A percentile compares a stretch with the other conserved stretches of the same genome.
phyloP scores from a whole-genome alignment of 2,888 invertebrate species.

The Dasypogon diadema region DNA sequence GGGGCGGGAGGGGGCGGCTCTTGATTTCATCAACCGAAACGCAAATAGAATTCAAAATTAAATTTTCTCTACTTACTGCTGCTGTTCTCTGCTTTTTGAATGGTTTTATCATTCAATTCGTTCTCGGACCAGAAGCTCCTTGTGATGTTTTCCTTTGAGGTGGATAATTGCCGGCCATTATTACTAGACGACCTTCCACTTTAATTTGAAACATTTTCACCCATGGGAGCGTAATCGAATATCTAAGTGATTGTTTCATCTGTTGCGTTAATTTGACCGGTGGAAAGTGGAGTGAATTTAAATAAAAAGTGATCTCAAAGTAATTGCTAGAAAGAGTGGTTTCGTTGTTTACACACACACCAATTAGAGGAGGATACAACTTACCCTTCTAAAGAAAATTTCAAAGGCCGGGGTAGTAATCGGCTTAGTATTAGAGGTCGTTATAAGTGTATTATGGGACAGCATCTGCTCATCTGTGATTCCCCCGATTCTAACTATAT shows the following conservation, averaged over 20 bases:
- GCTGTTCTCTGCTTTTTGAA: not conserved
- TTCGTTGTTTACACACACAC: too few relatives aligned
- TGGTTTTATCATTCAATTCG: slow-evolving; percentile 36
- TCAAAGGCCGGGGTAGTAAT: too few relatives aligned
- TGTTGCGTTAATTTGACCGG: not conserved
- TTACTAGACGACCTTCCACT: not conserved
- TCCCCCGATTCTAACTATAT: too few relatives aligned
- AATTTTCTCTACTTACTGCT: slow-evolving; percentile 16
- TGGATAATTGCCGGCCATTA: slow-evolving; percentile 1
- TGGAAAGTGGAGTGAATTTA: not conserved
- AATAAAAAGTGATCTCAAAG: too few relatives aligned
- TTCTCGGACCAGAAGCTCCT: slow-evolving; percentile 9
- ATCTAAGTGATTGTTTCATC: not conserved
- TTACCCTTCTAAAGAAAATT: too few relatives aligned
- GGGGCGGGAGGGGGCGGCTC: slow-evolving; percentile 11
- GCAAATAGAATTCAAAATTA: slow-evolving; percentile 49
- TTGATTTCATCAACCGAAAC: slow-evolving; percentile 47
- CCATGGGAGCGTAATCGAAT: too few relatives aligned
- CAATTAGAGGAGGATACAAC: too few relatives aligned
- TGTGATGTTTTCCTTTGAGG: slow-evolving; percentile 19
- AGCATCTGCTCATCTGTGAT: too few relatives aligned
- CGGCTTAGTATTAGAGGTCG: too few relatives aligned
- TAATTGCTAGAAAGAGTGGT: too few relatives aligned
- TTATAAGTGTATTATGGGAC: too few relatives aligned
- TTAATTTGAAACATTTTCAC: slow-evolving; percentile 3